A percentile compares a stretch with the other conserved stretches of the same genome.
These are phyloP conservation scores for Cosmia trapezina DNA, from an alignment of 2,888 invertebrate genomes.

Conservation along the genomic window DNA sequence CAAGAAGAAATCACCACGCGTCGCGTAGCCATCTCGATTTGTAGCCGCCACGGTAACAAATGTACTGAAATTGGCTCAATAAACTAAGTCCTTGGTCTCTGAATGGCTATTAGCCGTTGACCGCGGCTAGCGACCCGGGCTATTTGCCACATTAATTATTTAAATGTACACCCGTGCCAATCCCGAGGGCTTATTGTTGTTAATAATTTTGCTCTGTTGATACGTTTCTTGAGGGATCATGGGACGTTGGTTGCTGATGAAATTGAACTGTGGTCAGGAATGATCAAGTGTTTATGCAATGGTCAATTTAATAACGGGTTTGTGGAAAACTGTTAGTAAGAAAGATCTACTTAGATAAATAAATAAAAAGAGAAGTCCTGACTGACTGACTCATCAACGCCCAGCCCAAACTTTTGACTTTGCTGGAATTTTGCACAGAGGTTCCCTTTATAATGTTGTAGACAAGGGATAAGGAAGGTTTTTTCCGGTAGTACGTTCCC, in stretches of 20 bases:
- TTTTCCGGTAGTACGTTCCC: too few relatives aligned
- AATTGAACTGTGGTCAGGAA: constrained; percentile 5
- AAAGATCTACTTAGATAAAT: too few relatives aligned
- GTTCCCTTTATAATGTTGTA: too few relatives aligned
- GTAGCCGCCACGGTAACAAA: constrained; percentile 71
- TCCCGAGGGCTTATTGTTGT: constrained; percentile 73
- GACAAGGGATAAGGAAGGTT: too few relatives aligned
- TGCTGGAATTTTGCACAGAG: too few relatives aligned
- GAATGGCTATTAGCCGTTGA: constrained; percentile 86
- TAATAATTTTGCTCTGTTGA: constrained; percentile 71
- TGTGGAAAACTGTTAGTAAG: background rate
- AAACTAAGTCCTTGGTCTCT: constrained; percentile 85
- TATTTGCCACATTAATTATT: constrained; percentile 83
- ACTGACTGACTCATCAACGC: too few relatives aligned
- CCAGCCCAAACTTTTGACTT: too few relatives aligned
- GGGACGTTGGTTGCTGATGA: background rate
- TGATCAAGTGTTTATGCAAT: background rate
- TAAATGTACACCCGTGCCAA: constrained; percentile 80
- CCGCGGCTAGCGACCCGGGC: constrained; percentile 73
- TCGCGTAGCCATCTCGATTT: constrained; percentile 69
- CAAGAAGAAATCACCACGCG: constrained; percentile 72
- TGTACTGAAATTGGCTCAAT: constrained; percentile 81
- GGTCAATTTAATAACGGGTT: too few relatives aligned
- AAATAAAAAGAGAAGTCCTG: too few relatives aligned
- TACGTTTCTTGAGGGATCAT: constrained; percentile 61